Evolutionary conservation across 2,113 vertebrate genomes (phyloP), one percentile per base, ranked within the genome.

Genomic region (Eclectus roratus): DNA sequence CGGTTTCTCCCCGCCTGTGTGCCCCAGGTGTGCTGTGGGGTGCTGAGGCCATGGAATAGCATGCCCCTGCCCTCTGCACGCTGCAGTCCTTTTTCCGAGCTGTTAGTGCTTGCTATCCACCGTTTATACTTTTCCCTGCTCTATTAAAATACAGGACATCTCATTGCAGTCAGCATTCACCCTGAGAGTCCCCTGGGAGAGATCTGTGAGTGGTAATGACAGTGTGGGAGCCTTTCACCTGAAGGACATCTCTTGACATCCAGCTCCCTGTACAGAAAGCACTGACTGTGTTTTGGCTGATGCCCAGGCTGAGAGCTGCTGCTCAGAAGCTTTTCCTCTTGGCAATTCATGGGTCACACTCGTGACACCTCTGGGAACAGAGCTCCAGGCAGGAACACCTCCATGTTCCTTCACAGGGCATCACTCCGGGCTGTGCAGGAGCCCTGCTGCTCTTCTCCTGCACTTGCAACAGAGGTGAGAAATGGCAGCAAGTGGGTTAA

Each of bases 181-280:
- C 61, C 35, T 0, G 0, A 18, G 58, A 90, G n/a, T 58, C 64
- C 66, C 43, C 29, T 2, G 16, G 68, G 93, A 73, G 72, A 70
- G 79, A 91, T 93, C 76, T 94, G 90, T 76, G 83, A 91, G 61
- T 17, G 53, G 78, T 90, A 89, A 94, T 82, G 81, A 95, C 76
- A 91, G 91, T 8, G 17, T 28, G 4, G 85, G 83, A 91, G 81
- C 56, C 95, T 93, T 94, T 96, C 85, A 95, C 88, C 79, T 90
- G 46, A 20, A 91, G 91, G 92, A 65, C 72, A 44, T 82, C 74
- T 92, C 92, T 74, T 15, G 11, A 80, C 58, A 81, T 63, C 3
- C 41, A 85, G 78, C 65, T 95, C 49, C 44, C 43, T 76, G 63
- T 1, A 2, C 29, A 41, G 80, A 88, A 96, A 96, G 35, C 65